phyloP scores from a whole-genome alignment of 1,140 invertebrate species.

The Meloidogyne floridensis region DNA sequence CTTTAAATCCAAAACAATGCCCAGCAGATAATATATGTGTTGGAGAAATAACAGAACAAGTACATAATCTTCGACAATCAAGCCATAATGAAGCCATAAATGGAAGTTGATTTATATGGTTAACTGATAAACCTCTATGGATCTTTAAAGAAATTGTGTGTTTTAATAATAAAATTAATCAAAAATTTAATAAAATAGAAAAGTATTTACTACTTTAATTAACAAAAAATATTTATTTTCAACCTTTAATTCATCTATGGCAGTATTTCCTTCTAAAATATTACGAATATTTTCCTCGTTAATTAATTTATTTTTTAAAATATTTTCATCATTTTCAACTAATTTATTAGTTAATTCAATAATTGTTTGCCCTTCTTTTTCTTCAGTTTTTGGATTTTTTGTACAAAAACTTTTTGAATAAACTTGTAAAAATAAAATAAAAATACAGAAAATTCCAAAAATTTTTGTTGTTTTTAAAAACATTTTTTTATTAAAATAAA shows the following conservation, averaged over 20 bases:
- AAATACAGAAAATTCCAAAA: constrained; percentile 9
- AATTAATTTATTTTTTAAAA: constrained; percentile 10
- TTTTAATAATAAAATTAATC: background rate
- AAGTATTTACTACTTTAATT: background rate
- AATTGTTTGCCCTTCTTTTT: background rate
- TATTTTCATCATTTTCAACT: background rate
- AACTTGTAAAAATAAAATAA: background rate
- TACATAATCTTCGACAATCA: constrained; percentile 18
- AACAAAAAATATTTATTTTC: no score
- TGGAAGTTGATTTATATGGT: constrained; percentile 4
- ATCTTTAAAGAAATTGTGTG: constrained; percentile 26
- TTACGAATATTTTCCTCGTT: constrained; percentile 5
- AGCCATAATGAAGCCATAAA: constrained; percentile 24
- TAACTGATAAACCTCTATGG: background rate
- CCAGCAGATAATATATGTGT: constrained; percentile 19
- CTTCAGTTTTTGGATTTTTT: background rate
- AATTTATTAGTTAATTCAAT: constrained; percentile 8
- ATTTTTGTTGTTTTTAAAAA: background rate
- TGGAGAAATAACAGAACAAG: constrained; percentile 7
- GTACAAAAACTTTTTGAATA: constrained; percentile 4
- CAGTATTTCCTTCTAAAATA: constrained; percentile 1
- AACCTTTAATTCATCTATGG: background rate
- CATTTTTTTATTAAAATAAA: background rate
- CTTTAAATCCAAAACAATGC: constrained; percentile 19
- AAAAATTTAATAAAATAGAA: no score